A percentile compares a stretch with the other conserved stretches of the same genome.
These are phyloP conservation scores for Lamproptera curius DNA, from an alignment of 2,888 invertebrate genomes.

Conservation along the genomic window DNA sequence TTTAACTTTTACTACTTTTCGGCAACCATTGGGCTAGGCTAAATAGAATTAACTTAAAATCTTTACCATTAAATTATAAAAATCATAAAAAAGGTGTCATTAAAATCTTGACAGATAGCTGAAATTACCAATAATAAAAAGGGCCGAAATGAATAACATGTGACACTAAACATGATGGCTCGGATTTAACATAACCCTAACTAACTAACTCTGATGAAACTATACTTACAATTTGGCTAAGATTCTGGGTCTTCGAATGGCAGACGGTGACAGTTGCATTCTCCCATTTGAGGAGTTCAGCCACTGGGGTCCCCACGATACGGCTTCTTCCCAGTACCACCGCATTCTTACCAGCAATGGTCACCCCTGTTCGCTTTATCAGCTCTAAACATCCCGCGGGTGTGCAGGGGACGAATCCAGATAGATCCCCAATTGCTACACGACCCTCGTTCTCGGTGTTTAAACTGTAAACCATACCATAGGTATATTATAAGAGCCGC, in stretches of 20 bases:
- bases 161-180: too few species aligned
- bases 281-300: conserved; percentile 96
- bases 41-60: too few species aligned
- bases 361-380: conserved; percentile 87
- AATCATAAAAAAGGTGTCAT: too few species aligned
- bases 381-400: conserved; percentile 97
- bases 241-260: conserved; percentile 94
- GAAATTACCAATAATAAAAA: too few species aligned
- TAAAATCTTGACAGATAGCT: too few species aligned
- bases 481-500: too few species aligned
- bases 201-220: too few species aligned
- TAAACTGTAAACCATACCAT: conserved; percentile 72
- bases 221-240: conserved; percentile 82
- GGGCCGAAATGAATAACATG: too few species aligned
- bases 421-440: conserved; percentile 92
- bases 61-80: too few species aligned
- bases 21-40: too few species aligned
- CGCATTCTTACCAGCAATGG: conserved; percentile 89
- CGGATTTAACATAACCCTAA: too few species aligned
- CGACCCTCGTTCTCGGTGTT: conserved; percentile 96
- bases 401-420: conserved; percentile 96
- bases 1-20: too few species aligned
- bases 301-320: conserved; percentile 97
- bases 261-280: conserved; percentile 98
- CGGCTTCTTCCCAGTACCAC: conserved; percentile 98